phyloP scores from a whole-genome alignment of 2,113 vertebrate genomes.

The Catharus bicknelli region DNA sequence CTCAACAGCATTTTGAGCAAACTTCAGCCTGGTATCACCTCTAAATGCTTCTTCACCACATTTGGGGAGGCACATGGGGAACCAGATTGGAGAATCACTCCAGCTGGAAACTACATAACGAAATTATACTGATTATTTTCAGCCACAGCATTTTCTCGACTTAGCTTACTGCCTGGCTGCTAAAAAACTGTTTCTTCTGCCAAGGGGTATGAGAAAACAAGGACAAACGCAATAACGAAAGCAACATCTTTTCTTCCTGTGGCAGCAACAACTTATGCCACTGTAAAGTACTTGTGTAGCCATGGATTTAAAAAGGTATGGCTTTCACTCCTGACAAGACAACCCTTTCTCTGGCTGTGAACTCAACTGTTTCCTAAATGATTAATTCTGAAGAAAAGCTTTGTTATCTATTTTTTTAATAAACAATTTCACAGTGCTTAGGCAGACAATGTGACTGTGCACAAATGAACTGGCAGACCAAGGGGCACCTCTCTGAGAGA shows the following conservation, averaged over 20 bases:
- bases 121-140: constrained; percentile 29
- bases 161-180: constrained; percentile 4
- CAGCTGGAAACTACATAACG: constrained; percentile 33
- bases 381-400: not conserved
- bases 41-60: constrained; percentile 22
- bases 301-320: not conserved
- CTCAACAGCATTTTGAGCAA: not conserved
- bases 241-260: constrained; percentile 20
- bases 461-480: not conserved
- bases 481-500: not conserved
- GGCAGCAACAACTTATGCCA: constrained; percentile 17
- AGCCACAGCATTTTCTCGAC: constrained; percentile 39
- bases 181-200: constrained; percentile 37
- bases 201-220: constrained; percentile 30
- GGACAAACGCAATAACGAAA: constrained; percentile 34
- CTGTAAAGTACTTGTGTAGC: not conserved
- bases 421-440: not conserved
- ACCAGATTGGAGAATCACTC: constrained; percentile 36
- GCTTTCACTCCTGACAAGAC: not conserved
- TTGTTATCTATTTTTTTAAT: not conserved
- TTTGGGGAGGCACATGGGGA: constrained; percentile 43
- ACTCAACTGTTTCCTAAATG: not conserved
- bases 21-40: not conserved
- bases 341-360: not conserved
- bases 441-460: not conserved